Evolutionary conservation across 1,140 invertebrate species (phyloP), one percentile per base, ranked within the genome.

Genomic region (Ooceraea biroi): DNA sequence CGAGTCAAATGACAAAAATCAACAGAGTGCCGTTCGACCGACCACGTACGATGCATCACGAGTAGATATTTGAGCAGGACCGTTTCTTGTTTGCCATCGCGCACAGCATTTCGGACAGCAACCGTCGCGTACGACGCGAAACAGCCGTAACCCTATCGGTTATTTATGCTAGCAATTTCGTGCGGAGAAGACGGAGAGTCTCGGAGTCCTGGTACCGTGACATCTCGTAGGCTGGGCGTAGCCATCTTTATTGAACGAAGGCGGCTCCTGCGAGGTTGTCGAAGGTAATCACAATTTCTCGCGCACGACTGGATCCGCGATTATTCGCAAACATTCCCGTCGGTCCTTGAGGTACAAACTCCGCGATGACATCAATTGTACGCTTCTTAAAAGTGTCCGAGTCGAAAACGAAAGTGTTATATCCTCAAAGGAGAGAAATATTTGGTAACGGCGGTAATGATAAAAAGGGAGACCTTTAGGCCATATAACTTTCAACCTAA

Each of bases 1-100:
- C 69, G 27, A 87, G 83, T 90, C 80, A 90, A 93, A 94, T 93
- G 87, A 93, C 89, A 93, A 94, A 94, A 94, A 94, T 93, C 93
- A 94, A 94, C 93, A 94, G 82, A 89, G 73, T 88, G 84, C 86
- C 88, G 66, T 84, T 83, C 87, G 78, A 80, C 44, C 36, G 48
- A 50, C 58, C 30, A n/a, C n/a, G 71, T 27, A 82, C 86, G 85
- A 88, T 86, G 84, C 84, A 90, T 83, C 82, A 80, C 84, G 89
- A 89, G 88, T 85, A 84, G 83, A 91, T 90, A 85, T 90, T 91
- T 90, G 88, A 86, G 65, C 85, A 88, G 83, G 89, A 86, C 85
- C 90, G 87, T 85, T 84, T 83, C 80, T 88, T 92, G 87, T 91
- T 92, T 92, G 86, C 90, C 72, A 89, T 88, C 80, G 80, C 44